Percentiles rank a stretch among this genome's conserved stretches.
These are phyloP conservation scores for Corythornis vintsioides DNA, from an alignment of 2,113 vertebrate genomes.

Conservation along the genomic window DNA sequence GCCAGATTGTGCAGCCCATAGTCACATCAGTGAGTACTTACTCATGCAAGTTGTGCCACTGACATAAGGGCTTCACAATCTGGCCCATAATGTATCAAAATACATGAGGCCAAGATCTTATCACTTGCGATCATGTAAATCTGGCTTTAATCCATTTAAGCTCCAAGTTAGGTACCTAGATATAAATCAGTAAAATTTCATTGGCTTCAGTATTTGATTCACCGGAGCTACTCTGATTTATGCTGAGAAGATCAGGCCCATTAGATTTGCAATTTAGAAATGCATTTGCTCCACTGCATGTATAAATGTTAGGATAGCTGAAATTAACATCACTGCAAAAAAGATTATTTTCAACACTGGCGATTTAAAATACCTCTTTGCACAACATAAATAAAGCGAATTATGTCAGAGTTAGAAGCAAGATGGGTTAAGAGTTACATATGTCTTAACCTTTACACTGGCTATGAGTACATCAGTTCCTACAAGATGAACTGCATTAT, in stretches of 20 bases:
- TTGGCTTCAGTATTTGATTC: conserved; percentile 20
- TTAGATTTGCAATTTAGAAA: conserved; percentile 54
- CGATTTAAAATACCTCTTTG: conserved; percentile 17
- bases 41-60: conserved; percentile 37
- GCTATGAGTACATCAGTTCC: conserved; percentile 84
- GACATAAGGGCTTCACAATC: conserved; percentile 39
- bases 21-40: conserved; percentile 1
- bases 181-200: conserved; percentile 33
- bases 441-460: conserved; percentile 91
- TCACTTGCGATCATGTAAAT: conserved; percentile 45
- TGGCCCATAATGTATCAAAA: conserved; percentile 51
- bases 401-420: conserved; percentile 47
- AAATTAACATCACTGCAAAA: conserved; percentile 42
- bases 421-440: conserved; percentile 77
- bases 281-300: conserved; percentile 24
- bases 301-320: conserved; percentile 6
- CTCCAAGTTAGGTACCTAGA: conserved; percentile 23
- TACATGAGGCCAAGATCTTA: conserved; percentile 43
- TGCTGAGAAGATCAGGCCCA: conserved; percentile 2
- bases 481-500: conserved; percentile 88
- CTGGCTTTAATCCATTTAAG: conserved; percentile 47
- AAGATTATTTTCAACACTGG: conserved; percentile 23
- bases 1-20: conserved; percentile 50
- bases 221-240: conserved; percentile 41
- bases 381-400: conserved; percentile 27